These are phyloP conservation scores for Monochamus alternatus DNA, from an alignment of 2,888 invertebrate genomes.

Conservation along the genomic window DNA sequence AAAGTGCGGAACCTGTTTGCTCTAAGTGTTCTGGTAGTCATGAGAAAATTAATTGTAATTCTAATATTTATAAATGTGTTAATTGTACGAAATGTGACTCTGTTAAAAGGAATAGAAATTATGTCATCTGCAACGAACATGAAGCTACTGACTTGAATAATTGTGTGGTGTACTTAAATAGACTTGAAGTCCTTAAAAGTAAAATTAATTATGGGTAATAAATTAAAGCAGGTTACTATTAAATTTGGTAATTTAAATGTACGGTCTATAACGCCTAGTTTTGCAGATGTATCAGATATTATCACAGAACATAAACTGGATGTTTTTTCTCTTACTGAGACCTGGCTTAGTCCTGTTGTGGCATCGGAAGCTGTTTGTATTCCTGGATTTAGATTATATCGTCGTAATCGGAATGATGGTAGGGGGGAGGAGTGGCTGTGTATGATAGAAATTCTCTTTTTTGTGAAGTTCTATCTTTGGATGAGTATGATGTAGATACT, in stretches of 20 bases:
- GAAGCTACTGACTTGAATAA: neutral
- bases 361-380: neutral
- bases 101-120: neutral
- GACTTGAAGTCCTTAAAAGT: neutral
- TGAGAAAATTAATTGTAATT: neutral
- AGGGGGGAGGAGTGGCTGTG: neutral
- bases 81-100: neutral
- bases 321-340: slow-evolving; percentile 6
- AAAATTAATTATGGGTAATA: slow-evolving; percentile 4
- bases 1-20: neutral
- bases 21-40: slow-evolving; percentile 6
- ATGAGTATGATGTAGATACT: neutral
- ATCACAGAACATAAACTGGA: neutral
- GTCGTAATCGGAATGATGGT: neutral
- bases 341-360: neutral
- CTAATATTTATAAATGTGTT: slow-evolving; percentile 5
- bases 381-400: slow-evolving; percentile 2
- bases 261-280: neutral
- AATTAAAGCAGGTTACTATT: neutral
- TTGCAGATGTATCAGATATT: slow-evolving; percentile 2
- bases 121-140: neutral
- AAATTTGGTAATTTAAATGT: slow-evolving; percentile 4
- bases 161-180: neutral
- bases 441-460: neutral
- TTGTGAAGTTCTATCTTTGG: neutral